These are phyloP conservation scores for Syritta pipiens DNA, from an alignment of 2,888 invertebrate genomes.

Conservation along the genomic window DNA sequence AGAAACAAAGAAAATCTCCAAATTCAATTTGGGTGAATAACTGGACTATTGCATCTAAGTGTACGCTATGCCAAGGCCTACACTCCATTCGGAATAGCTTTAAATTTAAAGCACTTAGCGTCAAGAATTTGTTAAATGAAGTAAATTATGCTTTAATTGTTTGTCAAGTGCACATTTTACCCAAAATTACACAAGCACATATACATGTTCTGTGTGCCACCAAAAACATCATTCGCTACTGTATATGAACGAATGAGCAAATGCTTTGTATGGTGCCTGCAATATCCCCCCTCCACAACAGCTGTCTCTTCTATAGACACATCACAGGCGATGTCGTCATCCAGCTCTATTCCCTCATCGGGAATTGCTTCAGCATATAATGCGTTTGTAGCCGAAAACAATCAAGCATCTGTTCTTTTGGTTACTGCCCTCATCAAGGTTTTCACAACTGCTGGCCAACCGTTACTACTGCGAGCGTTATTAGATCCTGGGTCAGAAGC, in stretches of 20 bases:
- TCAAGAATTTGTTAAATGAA: background rate
- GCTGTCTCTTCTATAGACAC: background rate
- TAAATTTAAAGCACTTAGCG: background rate
- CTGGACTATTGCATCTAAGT: background rate
- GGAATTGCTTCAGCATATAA: slow-evolving; percentile 2
- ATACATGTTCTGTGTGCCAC: background rate
- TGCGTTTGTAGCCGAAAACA: background rate
- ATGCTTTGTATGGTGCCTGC: background rate
- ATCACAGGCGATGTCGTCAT: background rate
- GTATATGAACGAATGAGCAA: background rate
- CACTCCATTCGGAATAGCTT: background rate
- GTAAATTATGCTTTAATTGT: slow-evolving; percentile 3
- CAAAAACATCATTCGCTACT: slow-evolving; percentile 24
- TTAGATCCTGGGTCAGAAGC: slow-evolving; percentile 11
- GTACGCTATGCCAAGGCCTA: background rate
- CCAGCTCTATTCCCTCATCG: background rate
- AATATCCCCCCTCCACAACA: background rate
- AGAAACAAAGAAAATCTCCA: background rate
- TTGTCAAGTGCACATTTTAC: slow-evolving; percentile 13
- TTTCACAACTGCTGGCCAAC: background rate
- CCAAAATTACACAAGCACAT: slow-evolving; percentile 9
- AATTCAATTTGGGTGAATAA: background rate
- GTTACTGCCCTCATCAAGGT: slow-evolving; percentile 17
- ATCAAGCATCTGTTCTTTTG: background rate
- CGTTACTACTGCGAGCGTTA: background rate